Evolutionary conservation across 2,888 invertebrate species (phyloP).

Genomic region (Cotesia congregata): DNA sequence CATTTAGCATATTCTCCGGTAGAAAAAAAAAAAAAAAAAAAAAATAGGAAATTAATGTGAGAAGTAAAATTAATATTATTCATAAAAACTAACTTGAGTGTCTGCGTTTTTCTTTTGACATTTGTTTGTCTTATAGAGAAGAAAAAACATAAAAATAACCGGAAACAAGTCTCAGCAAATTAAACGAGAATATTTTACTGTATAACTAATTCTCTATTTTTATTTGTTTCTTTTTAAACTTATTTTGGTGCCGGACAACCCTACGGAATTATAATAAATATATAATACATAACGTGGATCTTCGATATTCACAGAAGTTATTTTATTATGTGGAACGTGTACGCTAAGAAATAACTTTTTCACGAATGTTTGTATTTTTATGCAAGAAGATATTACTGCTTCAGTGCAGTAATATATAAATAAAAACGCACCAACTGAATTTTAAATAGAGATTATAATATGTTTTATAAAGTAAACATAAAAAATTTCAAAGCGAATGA

Average conservation of each 20-base stretch:
- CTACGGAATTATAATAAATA: neutral
- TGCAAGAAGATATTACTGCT: neutral
- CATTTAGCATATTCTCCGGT: neutral
- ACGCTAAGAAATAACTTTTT: neutral
- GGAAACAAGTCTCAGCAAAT: neutral
- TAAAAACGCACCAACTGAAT: neutral
- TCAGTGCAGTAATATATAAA: neutral
- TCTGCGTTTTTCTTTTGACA: neutral
- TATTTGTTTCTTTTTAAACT: neutral
- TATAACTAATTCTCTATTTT: neutral
- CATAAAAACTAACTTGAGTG: slow-evolving; percentile 11
- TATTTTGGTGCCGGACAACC: neutral
- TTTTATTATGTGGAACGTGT: neutral
- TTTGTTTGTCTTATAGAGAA: neutral
- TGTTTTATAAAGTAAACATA: too few relatives aligned
- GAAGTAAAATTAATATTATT: neutral
- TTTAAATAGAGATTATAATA: neutral
- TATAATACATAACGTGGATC: neutral
- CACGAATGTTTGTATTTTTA: neutral
- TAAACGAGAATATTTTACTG: neutral
- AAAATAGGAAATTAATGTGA: neutral
- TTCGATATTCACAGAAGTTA: slow-evolving; percentile 9
- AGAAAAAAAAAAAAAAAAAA: neutral
- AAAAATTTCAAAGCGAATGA: too few relatives aligned
- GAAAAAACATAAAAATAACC: slow-evolving; percentile 10